phyloP scores from a whole-genome alignment of 2,113 vertebrate species.

The Menidia beryllina region DNA sequence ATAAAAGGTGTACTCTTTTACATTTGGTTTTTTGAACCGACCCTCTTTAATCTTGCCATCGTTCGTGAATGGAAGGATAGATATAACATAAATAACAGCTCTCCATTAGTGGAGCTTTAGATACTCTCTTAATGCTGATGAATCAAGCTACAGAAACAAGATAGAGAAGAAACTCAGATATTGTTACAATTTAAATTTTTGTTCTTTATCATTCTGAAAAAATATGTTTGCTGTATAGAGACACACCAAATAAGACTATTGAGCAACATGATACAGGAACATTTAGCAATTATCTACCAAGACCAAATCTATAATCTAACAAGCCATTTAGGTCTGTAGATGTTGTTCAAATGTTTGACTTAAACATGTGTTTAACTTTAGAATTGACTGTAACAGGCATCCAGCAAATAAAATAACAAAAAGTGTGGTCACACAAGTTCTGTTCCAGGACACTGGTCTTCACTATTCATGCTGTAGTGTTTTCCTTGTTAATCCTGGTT shows the following conservation, averaged over 20 bases:
- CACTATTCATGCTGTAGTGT: not conserved
- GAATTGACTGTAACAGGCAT: not conserved
- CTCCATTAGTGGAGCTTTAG: not conserved
- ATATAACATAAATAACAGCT: not conserved
- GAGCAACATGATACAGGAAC: not conserved
- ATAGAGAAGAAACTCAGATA: not conserved
- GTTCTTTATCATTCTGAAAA: not conserved
- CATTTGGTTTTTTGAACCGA: not conserved
- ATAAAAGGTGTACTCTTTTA: not conserved
- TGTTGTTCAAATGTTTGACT: no score
- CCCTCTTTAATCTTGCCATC: not conserved
- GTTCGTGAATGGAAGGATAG: not conserved
- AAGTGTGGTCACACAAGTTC: not conserved
- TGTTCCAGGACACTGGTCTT: conserved; percentile 23
- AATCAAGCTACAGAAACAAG: not conserved
- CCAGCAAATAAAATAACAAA: not conserved
- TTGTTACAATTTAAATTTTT: not conserved
- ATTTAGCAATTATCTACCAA: not conserved
- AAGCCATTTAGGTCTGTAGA: no score
- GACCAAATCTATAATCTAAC: no score
- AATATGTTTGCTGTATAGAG: not conserved
- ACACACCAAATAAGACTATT: not conserved
- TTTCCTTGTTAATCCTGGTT: conserved; percentile 4
- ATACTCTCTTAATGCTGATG: not conserved
- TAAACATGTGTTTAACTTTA: no score